These are phyloP conservation scores for Kradibia gibbosae DNA, from an alignment of 1,140 invertebrate species.

Conservation along the genomic window DNA sequence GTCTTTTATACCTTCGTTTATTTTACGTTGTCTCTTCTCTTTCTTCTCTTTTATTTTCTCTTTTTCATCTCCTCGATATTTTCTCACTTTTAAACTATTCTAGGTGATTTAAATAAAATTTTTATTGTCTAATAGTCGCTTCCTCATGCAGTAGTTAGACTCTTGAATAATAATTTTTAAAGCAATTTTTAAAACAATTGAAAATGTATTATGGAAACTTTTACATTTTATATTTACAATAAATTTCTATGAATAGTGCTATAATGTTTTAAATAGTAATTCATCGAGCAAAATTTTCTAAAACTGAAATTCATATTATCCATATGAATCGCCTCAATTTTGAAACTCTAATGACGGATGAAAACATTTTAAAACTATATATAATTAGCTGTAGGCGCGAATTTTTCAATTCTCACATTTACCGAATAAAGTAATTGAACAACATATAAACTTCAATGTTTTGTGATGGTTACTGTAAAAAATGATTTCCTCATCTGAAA, in stretches of 20 bases:
- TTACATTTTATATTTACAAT: background rate
- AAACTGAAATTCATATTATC: background rate
- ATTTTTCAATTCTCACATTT: background rate
- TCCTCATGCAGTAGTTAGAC: no score
- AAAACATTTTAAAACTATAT: background rate
- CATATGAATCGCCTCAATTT: background rate
- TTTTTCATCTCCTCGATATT: conserved; percentile 16
- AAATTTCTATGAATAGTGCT: background rate
- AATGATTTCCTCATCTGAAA: background rate
- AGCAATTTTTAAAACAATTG: no score
- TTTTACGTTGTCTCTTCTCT: conserved; percentile 34
- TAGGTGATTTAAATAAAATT: background rate
- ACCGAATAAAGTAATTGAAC: background rate
- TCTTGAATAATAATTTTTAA: no score
- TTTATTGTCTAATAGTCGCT: background rate
- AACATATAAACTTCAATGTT: background rate
- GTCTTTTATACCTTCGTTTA: conserved; percentile 26
- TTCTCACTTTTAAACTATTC: background rate
- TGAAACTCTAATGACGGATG: background rate
- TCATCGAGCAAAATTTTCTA: background rate
- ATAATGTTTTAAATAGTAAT: background rate
- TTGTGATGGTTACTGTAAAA: background rate
- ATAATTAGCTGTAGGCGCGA: background rate
- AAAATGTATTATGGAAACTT: no score
- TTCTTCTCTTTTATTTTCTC: conserved; percentile 19